Evolutionary conservation across 2,888 invertebrate species (phyloP).

Genomic region (Geophilus truncorum): DNA sequence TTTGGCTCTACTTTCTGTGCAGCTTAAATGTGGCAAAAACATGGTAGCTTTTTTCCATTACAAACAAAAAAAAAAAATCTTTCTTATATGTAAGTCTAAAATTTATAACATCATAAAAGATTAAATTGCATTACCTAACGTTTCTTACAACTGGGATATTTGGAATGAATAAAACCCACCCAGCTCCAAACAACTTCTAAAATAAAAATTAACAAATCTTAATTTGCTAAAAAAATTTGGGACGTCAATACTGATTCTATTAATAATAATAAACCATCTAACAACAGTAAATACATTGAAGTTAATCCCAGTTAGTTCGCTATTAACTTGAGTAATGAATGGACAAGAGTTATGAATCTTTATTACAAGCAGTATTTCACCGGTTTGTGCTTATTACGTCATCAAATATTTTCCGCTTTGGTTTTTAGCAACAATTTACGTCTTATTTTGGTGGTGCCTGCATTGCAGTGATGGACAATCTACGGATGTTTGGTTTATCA

Average conservation of each 20-base stretch:
- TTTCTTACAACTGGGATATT: neutral
- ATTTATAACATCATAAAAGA: neutral
- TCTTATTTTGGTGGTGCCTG: neutral
- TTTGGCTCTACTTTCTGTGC: neutral
- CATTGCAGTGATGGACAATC: constrained; percentile 60
- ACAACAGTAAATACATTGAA: neutral
- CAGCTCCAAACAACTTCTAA: neutral
- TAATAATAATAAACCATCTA: neutral
- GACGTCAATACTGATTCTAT: neutral
- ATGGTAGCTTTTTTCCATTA: neutral
- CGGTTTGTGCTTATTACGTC: neutral
- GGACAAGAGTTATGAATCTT: constrained; percentile 23
- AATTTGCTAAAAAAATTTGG: neutral
- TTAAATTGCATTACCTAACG: neutral
- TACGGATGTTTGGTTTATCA: constrained; percentile 70
- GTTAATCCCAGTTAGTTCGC: neutral
- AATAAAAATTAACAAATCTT: neutral
- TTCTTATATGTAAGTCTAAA: neutral
- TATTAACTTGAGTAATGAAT: constrained; percentile 23
- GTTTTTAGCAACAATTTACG: no score
- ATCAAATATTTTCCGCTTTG: neutral
- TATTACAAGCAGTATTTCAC: neutral
- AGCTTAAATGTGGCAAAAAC: neutral
- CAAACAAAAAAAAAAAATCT: neutral
- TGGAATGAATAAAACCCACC: constrained; percentile 14